Evolutionary conservation across 2,797 vertebrate genomes (phyloP), one percentile per base, ranked within the genome.

Genomic region (Tokudaia tokunoshimensis): DNA sequence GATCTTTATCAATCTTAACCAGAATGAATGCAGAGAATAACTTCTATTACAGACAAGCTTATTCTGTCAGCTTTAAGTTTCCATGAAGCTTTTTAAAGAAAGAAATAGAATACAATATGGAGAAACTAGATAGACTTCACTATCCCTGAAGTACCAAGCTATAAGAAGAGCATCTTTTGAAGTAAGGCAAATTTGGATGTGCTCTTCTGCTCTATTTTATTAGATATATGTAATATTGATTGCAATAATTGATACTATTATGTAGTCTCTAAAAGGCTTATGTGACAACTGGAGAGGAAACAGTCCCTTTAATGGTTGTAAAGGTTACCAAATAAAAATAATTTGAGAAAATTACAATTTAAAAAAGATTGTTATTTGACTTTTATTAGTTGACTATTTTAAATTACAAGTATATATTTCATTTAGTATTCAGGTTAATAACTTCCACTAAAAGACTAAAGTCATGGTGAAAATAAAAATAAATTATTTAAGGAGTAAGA

Each of bases 21-120:
- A 91, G 22, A 93, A 93, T 61, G 31, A 80, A 22, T 11, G 80
- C 29, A 72, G 19, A 81, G 13, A 86, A 89, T 94, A 41, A 81
- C 81, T 12, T 19, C 9, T 63, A 57, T 55, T 61, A 90, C 2
- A 80, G n/a, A 14, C 13, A 86, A 86, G 34, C 26, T 57, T 86
- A 82, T 50, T 3, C 20, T 67, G 19, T 72, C 15, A 76, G 15
- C 19, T 79, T 85, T 94, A 96, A 74, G 47, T 78, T 44, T 80
- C 26, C 78, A 44, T 55, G 19, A 63, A 20, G 0, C 2, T 92
- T 92, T 37, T 92, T 2, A 79, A 85, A 86, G 31, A 50, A 1
- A 70, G 22, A 89, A 91, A 55, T 1, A 15, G 14, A 44, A 20
- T 65, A 74, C 31, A 12, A 47, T 75, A 4, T 59, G 6, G 20